Conservation (phyloP, 1,140 invertebrate genomes). For the Drosophila bocki region DNA sequence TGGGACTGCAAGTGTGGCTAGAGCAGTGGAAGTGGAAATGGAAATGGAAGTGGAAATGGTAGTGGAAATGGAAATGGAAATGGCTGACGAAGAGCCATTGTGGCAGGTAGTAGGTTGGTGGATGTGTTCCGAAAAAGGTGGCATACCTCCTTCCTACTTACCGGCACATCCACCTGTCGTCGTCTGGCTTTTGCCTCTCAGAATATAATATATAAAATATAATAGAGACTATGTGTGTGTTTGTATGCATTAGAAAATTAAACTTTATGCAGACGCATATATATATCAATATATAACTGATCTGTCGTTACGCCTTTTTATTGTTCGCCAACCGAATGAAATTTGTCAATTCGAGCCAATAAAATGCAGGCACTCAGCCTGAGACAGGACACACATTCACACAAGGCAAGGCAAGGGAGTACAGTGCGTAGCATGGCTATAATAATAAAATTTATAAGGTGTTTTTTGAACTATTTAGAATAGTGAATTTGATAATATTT, state of each 20-base stretch:
- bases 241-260: conserved; percentile 21
- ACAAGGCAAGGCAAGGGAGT: not conserved
- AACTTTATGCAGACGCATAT: conserved; percentile 15
- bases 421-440: conserved; percentile 13
- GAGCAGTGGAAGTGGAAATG: not conserved
- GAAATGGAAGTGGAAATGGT: conserved; percentile 3
- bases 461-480: too few species aligned
- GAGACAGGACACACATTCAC: conserved; percentile 3
- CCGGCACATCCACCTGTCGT: conserved; percentile 24
- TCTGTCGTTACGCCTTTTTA: conserved; percentile 71
- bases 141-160: conserved; percentile 6
- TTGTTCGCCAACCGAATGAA: conserved; percentile 59
- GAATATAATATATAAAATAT: not conserved
- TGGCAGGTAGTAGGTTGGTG: conserved; percentile 19
- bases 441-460: not conserved
- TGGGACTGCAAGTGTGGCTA: conserved; percentile 15
- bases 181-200: conserved; percentile 17
- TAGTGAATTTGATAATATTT: too few species aligned
- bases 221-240: not conserved
- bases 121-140: conserved; percentile 1
- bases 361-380: conserved; percentile 66
- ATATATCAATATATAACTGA: conserved; percentile 18
- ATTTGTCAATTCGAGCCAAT: conserved; percentile 72
- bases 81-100: conserved; percentile 45
- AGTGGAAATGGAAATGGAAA: conserved; percentile 30